These are phyloP conservation scores for Loriculus beryllinus DNA, from an alignment of 2,797 vertebrate genomes.

Conservation along the genomic window DNA sequence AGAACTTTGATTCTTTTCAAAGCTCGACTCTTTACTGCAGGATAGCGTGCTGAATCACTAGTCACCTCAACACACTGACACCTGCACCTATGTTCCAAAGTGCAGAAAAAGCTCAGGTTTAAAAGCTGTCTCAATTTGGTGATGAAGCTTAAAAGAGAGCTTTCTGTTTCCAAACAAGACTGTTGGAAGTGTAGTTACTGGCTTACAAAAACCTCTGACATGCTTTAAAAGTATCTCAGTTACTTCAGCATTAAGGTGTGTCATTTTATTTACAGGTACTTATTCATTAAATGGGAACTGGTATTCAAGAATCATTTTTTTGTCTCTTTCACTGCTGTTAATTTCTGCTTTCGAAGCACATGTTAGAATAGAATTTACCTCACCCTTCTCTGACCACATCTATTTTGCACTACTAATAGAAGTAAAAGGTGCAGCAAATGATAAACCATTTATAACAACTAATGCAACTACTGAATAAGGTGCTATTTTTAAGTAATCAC, in stretches of 20 bases:
- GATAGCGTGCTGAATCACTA: background rate
- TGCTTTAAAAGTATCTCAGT: background rate
- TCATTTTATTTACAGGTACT: background rate
- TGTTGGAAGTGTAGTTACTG: background rate
- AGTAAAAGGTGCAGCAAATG: background rate
- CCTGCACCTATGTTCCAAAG: background rate
- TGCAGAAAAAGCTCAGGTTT: background rate
- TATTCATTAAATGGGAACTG: background rate
- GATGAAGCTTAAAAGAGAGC: background rate
- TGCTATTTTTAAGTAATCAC: background rate
- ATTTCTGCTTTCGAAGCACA: background rate
- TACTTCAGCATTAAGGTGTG: background rate
- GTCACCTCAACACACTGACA: background rate
- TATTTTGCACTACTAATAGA: background rate
- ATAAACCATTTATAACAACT: background rate
- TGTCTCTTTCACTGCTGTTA: background rate
- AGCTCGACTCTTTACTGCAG: background rate
- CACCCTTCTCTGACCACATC: background rate
- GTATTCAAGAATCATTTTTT: background rate
- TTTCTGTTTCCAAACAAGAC: background rate
- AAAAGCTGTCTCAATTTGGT: background rate
- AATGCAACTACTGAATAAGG: background rate
- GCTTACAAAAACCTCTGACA: background rate
- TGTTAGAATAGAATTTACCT: background rate
- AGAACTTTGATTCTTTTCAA: conserved; percentile 39